Evolutionary conservation across 2,888 invertebrate species (phyloP).

Genomic region (Achlya flavicornis): DNA sequence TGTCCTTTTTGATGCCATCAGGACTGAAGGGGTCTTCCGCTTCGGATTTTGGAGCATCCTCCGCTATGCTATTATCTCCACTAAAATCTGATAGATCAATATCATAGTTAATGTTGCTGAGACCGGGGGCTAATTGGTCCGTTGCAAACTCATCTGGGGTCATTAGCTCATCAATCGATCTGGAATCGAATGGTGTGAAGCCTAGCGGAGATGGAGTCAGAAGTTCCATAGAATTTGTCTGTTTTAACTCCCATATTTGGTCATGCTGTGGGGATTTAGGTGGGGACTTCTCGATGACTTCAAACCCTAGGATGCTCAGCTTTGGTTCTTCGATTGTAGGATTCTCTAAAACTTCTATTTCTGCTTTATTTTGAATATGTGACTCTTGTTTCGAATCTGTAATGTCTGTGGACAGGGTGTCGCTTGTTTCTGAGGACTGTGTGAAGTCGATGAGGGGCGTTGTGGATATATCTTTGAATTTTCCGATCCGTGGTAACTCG

Average conservation of each 20-base stretch:
- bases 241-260: slow-evolving; percentile 65
- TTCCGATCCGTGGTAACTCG: slow-evolving; percentile 63
- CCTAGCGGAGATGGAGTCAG: slow-evolving; percentile 84
- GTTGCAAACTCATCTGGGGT: slow-evolving; percentile 85
- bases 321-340: slow-evolving; percentile 44
- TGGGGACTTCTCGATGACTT: slow-evolving; percentile 62
- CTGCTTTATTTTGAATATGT: slow-evolving; percentile 22
- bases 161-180: slow-evolving; percentile 83
- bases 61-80: slow-evolving; percentile 88
- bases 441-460: slow-evolving; percentile 62
- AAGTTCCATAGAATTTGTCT: slow-evolving; percentile 76
- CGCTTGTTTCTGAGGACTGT: slow-evolving; percentile 6
- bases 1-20: slow-evolving; percentile 62
- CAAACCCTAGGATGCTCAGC: slow-evolving; percentile 64
- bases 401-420: slow-evolving; percentile 12
- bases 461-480: slow-evolving; percentile 45
- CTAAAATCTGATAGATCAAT: slow-evolving; percentile 90
- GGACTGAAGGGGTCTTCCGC: slow-evolving; percentile 84
- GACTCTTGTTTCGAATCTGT: slow-evolving; percentile 6
- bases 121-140: slow-evolving; percentile 83
- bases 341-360: slow-evolving; percentile 17
- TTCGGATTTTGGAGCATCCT: slow-evolving; percentile 68
- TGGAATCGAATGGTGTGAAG: slow-evolving; percentile 82
- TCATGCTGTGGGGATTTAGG: slow-evolving; percentile 63
- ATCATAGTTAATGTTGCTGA: slow-evolving; percentile 89